Percentiles rank a stretch among this genome's conserved stretches.
Evolutionary conservation across 1,140 invertebrate species (phyloP).

Genomic region (Eufriesea mexicana): DNA sequence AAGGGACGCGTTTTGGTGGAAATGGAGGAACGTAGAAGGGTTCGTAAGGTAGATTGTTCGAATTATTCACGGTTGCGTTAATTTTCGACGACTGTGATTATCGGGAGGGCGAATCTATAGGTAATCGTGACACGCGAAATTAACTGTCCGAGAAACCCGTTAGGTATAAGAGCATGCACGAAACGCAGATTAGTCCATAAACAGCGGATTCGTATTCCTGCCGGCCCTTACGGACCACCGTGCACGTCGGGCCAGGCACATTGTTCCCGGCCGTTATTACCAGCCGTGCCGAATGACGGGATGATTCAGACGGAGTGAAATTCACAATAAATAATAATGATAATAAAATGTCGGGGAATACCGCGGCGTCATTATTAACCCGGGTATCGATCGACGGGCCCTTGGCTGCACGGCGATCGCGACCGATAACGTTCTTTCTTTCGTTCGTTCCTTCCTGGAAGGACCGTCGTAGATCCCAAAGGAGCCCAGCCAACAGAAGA

Average conservation of each 20-base stretch:
- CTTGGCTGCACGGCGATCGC: slow-evolving; percentile 51
- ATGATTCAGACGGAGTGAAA: slow-evolving; percentile 53
- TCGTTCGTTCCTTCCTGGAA: slow-evolving; percentile 67
- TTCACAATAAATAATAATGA: slow-evolving; percentile 76
- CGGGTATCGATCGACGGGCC: slow-evolving; percentile 70
- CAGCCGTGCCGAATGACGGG: slow-evolving; percentile 38
- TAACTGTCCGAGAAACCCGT: background rate
- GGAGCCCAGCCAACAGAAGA: slow-evolving; percentile 4
- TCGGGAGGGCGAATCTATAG: background rate
- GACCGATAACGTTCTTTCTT: slow-evolving; percentile 64
- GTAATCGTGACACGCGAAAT: background rate
- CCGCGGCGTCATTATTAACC: slow-evolving; percentile 72
- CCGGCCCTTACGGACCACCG: slow-evolving; percentile 23
- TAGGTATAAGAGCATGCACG: background rate
- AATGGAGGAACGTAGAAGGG: background rate
- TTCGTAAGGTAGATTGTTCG: background rate
- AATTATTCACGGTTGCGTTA: background rate
- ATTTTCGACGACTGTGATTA: background rate
- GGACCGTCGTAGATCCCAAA: slow-evolving; percentile 51
- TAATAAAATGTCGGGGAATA: slow-evolving; percentile 71
- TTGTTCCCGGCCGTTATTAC: slow-evolving; percentile 72
- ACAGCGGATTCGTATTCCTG: slow-evolving; percentile 12
- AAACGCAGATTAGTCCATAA: background rate
- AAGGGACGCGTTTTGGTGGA: too few species aligned
- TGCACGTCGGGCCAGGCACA: slow-evolving; percentile 39